phyloP scores from a whole-genome alignment of 2,113 vertebrate species.

The Dasyurus viverrinus region DNA sequence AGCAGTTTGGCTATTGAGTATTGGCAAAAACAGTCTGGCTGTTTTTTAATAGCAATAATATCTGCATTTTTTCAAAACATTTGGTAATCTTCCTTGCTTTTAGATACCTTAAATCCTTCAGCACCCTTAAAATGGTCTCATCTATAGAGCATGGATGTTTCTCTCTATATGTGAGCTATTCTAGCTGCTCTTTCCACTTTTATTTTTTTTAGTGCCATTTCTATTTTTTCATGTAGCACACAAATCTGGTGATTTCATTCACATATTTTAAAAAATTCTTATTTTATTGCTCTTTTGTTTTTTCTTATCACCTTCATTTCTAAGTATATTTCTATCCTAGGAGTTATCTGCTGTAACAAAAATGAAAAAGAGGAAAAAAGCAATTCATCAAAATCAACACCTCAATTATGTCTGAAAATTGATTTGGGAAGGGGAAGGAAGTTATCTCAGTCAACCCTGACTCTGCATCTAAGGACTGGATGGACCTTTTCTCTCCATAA shows the following conservation, averaged over 20 bases:
- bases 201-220: too few relatives aligned
- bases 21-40: too few relatives aligned
- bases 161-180: neutral
- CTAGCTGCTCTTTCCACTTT: neutral
- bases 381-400: neutral
- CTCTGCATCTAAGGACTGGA: neutral
- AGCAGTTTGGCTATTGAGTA: too few relatives aligned
- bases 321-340: neutral
- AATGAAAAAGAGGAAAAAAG: neutral
- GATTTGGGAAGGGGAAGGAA: neutral
- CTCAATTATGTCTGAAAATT: neutral
- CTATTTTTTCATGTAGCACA: too few relatives aligned
- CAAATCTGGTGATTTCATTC: too few relatives aligned
- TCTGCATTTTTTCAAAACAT: neutral
- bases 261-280: too few relatives aligned
- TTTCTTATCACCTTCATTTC: neutral
- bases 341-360: neutral
- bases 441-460: neutral
- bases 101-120: neutral
- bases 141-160: neutral
- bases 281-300: neutral
- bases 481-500: neutral
- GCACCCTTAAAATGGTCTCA: neutral
- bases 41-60: neutral
- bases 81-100: neutral